These are phyloP conservation scores for Strix aluco DNA, from an alignment of 2,113 vertebrate genomes.

Conservation along the genomic window DNA sequence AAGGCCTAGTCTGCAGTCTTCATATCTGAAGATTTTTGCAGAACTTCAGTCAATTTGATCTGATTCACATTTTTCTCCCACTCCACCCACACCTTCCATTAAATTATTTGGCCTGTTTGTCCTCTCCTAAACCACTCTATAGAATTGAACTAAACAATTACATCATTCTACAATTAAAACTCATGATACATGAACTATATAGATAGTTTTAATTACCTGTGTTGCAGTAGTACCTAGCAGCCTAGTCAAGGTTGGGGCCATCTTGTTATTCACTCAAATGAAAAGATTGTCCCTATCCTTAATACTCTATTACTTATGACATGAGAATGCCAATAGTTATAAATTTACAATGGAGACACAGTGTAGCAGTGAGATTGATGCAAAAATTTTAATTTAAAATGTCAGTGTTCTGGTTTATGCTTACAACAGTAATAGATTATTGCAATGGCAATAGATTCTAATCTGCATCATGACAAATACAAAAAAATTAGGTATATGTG, in stretches of 20 bases:
- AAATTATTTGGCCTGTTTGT: conserved; percentile 25
- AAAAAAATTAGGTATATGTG: not conserved
- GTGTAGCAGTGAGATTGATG: not conserved
- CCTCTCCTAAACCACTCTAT: not conserved
- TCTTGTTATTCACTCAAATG: not conserved
- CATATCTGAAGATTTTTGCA: not conserved
- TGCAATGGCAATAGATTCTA: not conserved
- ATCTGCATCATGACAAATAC: not conserved
- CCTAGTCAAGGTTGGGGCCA: not conserved
- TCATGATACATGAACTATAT: not conserved
- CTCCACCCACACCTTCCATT: conserved; percentile 6
- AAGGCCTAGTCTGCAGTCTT: not conserved
- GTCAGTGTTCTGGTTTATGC: not conserved
- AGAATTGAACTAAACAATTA: conserved; percentile 18
- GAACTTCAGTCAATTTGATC: not conserved
- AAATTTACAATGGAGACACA: not conserved
- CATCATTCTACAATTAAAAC: conserved; percentile 32
- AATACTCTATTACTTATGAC: not conserved
- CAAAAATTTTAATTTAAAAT: not conserved
- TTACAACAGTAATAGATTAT: not conserved
- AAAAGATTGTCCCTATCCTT: not conserved
- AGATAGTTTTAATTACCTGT: conserved; percentile 27
- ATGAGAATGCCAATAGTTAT: not conserved
- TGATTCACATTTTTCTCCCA: conserved; percentile 1
- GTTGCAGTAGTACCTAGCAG: not conserved